Base-by-base conservation (phyloP, 2,888 invertebrate genomes). In the Cataglyphis cursor region DNA sequence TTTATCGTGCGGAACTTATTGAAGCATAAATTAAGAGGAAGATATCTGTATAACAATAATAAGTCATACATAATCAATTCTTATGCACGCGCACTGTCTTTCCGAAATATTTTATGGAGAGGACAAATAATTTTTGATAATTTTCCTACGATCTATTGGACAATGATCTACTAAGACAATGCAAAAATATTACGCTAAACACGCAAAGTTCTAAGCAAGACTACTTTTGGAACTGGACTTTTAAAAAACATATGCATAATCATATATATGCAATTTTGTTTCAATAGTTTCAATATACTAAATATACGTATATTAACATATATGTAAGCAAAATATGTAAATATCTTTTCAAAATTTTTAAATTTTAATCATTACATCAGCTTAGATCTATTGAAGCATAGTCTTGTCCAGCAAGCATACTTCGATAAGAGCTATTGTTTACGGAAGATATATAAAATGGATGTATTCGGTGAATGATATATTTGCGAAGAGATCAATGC, bases 401-500 rank as follows among this genome's bases (percentile, higher is more conserved):
- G 9, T n/a, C 44, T 31, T 15, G 41, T 28, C 21, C 74, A 31
- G 31, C n/a, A n/a, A 61, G 21, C 62, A 24, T 38, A 59, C 15
- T 59, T 57, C 24, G 72, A 73, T 59, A 38, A 31, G n/a, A 44
- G 31, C 41, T 31, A 28, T 41, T 24, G 24, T 57, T 31, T 24
- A 59, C 68, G 51, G 2, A n/a, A 59, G 62, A 21, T 10, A 10
- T 41, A 0, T 15, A 28, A 73, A 72, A 38, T 54, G 18, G 18
- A 72, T 21, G 18, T 38, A 54, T 15, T 54, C 18, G 35, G 18
- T 18, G 74, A n/a, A 28, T 31, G 51, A 35, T n/a, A 48, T 12
- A 51, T 65, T 35, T 28, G 51, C 31, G 10, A 62, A 44, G n/a
- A 31, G 21, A 62, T 74, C 3, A 74, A 51, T n/a, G n/a, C 51